Conservation (phyloP, 2,888 invertebrate species). For the Parelbella ahira region DNA sequence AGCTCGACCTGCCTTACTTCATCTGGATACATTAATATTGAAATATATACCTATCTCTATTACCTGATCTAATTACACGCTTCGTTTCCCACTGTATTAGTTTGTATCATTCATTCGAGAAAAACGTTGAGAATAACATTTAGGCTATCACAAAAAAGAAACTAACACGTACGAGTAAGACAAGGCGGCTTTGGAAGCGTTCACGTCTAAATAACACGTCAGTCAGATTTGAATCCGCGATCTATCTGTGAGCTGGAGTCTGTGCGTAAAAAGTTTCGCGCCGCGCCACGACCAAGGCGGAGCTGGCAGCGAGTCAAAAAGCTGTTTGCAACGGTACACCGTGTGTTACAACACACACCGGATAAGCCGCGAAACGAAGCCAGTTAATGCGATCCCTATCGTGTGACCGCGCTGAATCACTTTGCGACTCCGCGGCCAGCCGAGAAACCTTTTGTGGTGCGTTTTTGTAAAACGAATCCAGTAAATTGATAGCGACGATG, state of each 20-base stretch:
- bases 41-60: too few relatives aligned
- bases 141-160: too few relatives aligned
- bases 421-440: constrained; percentile 38
- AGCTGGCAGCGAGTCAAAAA: constrained; percentile 16
- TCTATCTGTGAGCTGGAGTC: too few relatives aligned
- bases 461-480: constrained; percentile 49
- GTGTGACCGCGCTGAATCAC: constrained; percentile 35
- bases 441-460: constrained; percentile 57
- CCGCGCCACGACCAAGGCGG: not conserved
- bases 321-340: constrained; percentile 27
- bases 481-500: constrained; percentile 51
- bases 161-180: too few relatives aligned
- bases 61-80: too few relatives aligned
- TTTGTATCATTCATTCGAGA: too few relatives aligned
- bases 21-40: not conserved
- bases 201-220: too few relatives aligned
- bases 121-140: too few relatives aligned
- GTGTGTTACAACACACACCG: constrained; percentile 43
- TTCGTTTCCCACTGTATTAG: too few relatives aligned
- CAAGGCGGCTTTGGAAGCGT: too few relatives aligned
- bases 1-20: constrained; percentile 35
- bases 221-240: too few relatives aligned
- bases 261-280: constrained; percentile 11
- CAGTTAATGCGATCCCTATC: constrained; percentile 44
- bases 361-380: constrained; percentile 54